These are phyloP conservation scores for Aquatica leii DNA, from an alignment of 2,888 invertebrate species.

Conservation along the genomic window DNA sequence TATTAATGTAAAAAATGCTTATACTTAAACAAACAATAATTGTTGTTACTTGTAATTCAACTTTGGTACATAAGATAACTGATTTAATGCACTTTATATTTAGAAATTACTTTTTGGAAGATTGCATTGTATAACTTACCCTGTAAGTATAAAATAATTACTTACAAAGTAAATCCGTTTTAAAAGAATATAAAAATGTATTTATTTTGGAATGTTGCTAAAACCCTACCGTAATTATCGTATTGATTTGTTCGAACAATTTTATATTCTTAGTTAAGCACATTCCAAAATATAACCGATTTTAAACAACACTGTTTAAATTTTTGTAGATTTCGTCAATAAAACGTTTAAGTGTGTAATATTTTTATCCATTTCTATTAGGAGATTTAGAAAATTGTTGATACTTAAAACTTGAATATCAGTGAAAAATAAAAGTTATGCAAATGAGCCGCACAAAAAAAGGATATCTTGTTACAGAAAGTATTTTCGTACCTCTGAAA, in stretches of 20 bases:
- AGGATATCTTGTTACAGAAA: conserved; percentile 15
- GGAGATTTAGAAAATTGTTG: no score
- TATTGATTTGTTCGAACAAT: no score
- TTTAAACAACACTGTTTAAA: conserved; percentile 6
- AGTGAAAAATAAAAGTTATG: conserved; percentile 4
- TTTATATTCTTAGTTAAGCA: not conserved
- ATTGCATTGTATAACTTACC: not conserved
- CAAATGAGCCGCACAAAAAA: conserved; percentile 10
- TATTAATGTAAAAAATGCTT: conserved; percentile 15
- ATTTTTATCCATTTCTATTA: not conserved
- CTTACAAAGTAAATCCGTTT: not conserved
- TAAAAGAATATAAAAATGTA: not conserved
- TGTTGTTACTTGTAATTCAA: no score
- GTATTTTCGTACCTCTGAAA: conserved; percentile 7
- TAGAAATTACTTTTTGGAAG: not conserved
- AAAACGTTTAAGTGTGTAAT: conserved; percentile 15
- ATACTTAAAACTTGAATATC: not conserved
- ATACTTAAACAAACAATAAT: conserved; percentile 1
- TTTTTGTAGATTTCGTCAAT: conserved; percentile 22
- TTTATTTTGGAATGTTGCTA: conserved; percentile 2
- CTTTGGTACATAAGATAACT: not conserved
- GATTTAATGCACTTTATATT: not conserved
- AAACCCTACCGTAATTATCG: no score
- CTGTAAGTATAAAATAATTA: no score
- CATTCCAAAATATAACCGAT: not conserved